Evolutionary conservation across 2,888 invertebrate species (phyloP), one percentile per base, ranked within the genome.

Genomic region (Deilephila elpenor): DNA sequence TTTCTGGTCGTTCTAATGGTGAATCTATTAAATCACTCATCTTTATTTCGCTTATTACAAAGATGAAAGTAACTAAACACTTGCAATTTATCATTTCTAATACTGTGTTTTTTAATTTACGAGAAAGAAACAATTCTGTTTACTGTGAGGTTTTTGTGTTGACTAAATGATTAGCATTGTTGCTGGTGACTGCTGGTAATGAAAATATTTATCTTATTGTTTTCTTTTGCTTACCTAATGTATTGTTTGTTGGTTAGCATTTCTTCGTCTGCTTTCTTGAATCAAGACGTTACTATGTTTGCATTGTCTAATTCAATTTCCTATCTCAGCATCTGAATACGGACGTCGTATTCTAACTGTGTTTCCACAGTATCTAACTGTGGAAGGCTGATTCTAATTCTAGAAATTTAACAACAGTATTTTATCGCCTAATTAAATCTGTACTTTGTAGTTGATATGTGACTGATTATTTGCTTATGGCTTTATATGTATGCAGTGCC

Each of bases 171-270:
- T 44, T 44, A 14, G 25, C 25, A 67, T 67, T 67, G 67, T 67
- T 25, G 25, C 17, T 17, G 17, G 14, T 4, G 25, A 17, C 14
- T 20, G 25, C 29, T 67, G 25, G 25, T 51, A 17, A 67, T 67
- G 44, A 67, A 67, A 67, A 67, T 67, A 67, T 67, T 67, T 67
- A 67, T 67, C 14, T 64, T 37, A 20, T 20, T 20, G 8, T 44
- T 20, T 25, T 67, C 14, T 67, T 44, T 67, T 67, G 44, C 44
- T 67, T 67, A 11, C 8, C 14, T 17, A 51, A 51, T 67, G 17
- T 17, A 8, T 51, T 67, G 67, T 25, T 51, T 67, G 51, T 67
- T 67, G 5, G 25, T 20, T 64, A 7, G 64, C 20, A 37, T 37
- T 20, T 44, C 20, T 62, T 19, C 7, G 2, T 32, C 62, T 61